Percentiles rank a stretch among this genome's conserved stretches.
Conservation (phyloP, 2,888 invertebrate genomes). For the Perdita meconis region DNA sequence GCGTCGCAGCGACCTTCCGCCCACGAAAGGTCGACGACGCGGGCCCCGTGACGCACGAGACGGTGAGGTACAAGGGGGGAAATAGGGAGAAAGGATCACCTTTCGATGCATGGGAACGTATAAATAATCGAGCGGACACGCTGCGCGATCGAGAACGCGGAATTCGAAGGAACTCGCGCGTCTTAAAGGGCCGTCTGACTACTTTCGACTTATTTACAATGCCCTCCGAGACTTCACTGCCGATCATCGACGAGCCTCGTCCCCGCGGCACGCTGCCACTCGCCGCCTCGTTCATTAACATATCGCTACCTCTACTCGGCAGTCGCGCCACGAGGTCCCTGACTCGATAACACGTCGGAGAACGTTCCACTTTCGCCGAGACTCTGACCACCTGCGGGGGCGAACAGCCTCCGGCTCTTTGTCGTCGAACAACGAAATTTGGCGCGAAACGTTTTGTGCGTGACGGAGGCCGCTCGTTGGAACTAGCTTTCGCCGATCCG, state of each 20-base stretch:
- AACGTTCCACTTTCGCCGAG: slow-evolving; percentile 31
- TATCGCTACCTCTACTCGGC: slow-evolving; percentile 23
- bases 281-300: slow-evolving; percentile 10
- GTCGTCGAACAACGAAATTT: neutral
- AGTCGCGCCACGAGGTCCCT: slow-evolving; percentile 40
- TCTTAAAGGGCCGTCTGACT: slow-evolving; percentile 67
- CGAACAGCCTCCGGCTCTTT: neutral
- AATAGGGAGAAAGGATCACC: slow-evolving; percentile 47
- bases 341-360: slow-evolving; percentile 23
- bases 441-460: neutral
- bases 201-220: slow-evolving; percentile 69
- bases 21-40: slow-evolving; percentile 12
- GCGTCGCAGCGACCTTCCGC: slow-evolving; percentile 32
- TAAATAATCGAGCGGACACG: slow-evolving; percentile 58
- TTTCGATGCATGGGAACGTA: slow-evolving; percentile 47
- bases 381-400: neutral
- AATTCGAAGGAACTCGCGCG: slow-evolving; percentile 32
- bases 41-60: slow-evolving; percentile 20
- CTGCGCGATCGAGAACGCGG: slow-evolving; percentile 51
- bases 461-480: no score
- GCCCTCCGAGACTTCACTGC: slow-evolving; percentile 64
- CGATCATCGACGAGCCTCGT: slow-evolving; percentile 39
- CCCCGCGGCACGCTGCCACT: slow-evolving; percentile 19
- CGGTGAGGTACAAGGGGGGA: slow-evolving; percentile 64
- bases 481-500: no score